Base-by-base conservation (phyloP, 2,113 vertebrate species). In the Lagenorhynchus albirostris region DNA sequence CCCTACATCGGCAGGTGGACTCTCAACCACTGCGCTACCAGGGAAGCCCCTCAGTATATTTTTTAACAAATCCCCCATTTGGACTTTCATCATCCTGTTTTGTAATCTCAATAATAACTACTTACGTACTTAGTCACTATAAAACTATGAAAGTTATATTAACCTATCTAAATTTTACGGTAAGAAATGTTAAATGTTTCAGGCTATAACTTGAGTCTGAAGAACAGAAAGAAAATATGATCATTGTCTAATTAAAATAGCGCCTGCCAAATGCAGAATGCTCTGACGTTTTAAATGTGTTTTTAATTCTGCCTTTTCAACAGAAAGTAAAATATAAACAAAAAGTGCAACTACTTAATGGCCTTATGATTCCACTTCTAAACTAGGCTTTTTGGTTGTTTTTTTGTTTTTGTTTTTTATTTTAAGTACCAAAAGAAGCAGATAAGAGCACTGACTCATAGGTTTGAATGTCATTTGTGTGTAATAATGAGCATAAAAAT, bases 241-340 rank as follows among this genome's bases (percentile, higher is more conserved):
- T 87, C 53, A 68, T 73, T 96, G 86, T 26, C 68, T 93, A 87
- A 87, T 76, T 91, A 31, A 94, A 84, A 33, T 44, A 89, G 17
- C 58, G 91, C n/a, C 55, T 85, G 60, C 65, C 83, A 94, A 89
- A 94, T 67, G 15, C 29, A 96, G 47, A 93, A 90, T 79, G 29
- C 33, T 82, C 81, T 96, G 87, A 77, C 38, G 60, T 80, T 95
- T 44, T 67, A 95, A 91, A 89, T 79, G 18, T 87, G 77, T 71
- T 93, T 93, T 94, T 55, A 97, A 94, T 96, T 92, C 36, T 92
- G 8, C 50, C 77, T 67, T 73, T 79, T 96, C 73, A 95, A 93
- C 62, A 95, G 74, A 96, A 93, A 82, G 68, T 53, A 86, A 89
- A 83, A 87, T 58, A 94, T 55, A 95, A 67, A 94, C 18, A 73